Base-by-base conservation (phyloP, 2,888 invertebrate species). In the Antheraea assamensis region DNA sequence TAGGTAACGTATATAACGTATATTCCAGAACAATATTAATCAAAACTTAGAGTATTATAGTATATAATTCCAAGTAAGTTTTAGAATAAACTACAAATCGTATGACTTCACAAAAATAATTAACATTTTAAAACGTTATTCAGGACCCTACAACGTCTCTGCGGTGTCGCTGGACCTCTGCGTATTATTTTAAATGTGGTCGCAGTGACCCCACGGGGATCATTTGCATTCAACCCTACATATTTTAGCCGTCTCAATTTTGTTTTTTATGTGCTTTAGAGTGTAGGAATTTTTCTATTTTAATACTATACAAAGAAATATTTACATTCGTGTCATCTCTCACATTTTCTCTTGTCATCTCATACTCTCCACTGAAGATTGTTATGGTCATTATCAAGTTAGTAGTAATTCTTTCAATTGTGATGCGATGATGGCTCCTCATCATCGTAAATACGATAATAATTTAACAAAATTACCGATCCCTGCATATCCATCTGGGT, bases 101-200 rank as follows among this genome's bases (percentile, higher is more conserved):
- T 30, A 5, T 64, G 61, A 30, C 17, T 17, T 64, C 27, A 35
- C 68, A 35, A 68, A 68, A 68, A 68, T 68, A n/a, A 68, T n/a
- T 68, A 35, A 35, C 35, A 68, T 68, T 68, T 68, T 35, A 68
- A 68, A 68, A 68, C 30, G 30, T 30, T 64, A 24, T 64, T 30
- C 61, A 64, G 17, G 27, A 58, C 58, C 70, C 73, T 35, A 70
- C 70, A 74, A 72, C 27, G 71, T 71, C 35, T 27, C 49, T 30
- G 31, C 71, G 71, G 71, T 35, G 66, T 66, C 31, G 31, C 72
- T 75, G 73, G 75, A 76, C 75, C 71, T 49, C 61, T 71, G 74
- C 76, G 77, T 81, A 81, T 81, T 81, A 79, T 83, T 81, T 81
- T 80, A 82, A 83, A 81, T 76, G 77, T 75, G 78, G 79, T 74